A percentile compares a stretch with the other conserved stretches of the same genome.
These are phyloP conservation scores for Recurvirostra avosetta DNA, from an alignment of 2,113 vertebrate genomes.

Conservation along the genomic window DNA sequence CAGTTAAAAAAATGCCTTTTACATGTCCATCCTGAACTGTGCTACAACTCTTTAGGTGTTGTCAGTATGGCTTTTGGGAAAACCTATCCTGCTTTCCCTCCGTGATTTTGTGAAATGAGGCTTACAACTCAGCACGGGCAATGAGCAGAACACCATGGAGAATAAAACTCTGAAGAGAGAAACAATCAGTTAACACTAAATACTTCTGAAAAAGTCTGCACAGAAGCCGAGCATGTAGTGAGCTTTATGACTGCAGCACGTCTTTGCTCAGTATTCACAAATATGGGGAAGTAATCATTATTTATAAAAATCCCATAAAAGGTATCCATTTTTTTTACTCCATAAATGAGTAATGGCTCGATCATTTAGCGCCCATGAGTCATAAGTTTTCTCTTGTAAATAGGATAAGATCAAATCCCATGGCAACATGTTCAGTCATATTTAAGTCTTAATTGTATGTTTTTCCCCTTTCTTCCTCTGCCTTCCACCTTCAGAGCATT, in stretches of 20 bases:
- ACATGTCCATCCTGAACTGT: background rate
- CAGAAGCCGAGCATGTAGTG: background rate
- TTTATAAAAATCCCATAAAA: constrained; percentile 68
- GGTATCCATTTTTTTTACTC: constrained; percentile 51
- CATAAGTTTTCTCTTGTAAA: constrained; percentile 66
- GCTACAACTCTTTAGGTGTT: background rate
- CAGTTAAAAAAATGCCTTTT: background rate
- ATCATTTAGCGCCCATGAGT: constrained; percentile 68
- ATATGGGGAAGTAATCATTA: constrained; percentile 21
- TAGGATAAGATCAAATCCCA: constrained; percentile 61
- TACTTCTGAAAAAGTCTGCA: background rate
- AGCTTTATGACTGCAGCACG: background rate
- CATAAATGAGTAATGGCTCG: constrained; percentile 56
- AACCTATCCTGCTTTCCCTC: background rate
- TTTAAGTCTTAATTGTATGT: constrained; percentile 33
- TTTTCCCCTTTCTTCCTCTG: background rate
- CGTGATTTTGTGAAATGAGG: background rate
- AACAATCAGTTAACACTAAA: background rate
- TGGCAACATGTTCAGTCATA: constrained; percentile 48
- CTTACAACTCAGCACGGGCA: background rate
- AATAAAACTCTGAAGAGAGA: background rate
- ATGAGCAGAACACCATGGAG: background rate
- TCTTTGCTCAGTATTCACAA: constrained; percentile 33
- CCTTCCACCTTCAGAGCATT: background rate
- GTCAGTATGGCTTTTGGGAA: background rate